Conservation (phyloP, 2,888 invertebrate genomes). For the Trissoscelio sp. region DNA sequence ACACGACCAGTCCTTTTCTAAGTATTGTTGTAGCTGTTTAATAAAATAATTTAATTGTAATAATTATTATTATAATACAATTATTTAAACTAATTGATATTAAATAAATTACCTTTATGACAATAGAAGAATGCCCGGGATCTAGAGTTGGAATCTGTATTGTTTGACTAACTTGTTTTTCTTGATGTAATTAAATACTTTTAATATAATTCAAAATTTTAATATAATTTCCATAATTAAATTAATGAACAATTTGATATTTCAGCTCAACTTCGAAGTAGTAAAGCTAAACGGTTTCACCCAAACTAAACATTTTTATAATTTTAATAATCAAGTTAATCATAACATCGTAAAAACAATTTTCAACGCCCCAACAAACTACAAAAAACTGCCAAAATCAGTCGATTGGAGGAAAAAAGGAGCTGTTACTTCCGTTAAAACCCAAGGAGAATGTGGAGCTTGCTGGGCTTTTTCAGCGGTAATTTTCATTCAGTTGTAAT, state of each 20-base stretch:
- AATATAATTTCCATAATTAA: too few species aligned
- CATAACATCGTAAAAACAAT: constrained; percentile 83
- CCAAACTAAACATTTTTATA: too few species aligned
- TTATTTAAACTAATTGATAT: background rate
- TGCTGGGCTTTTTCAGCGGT: constrained; percentile 87
- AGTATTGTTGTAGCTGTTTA: constrained; percentile 90
- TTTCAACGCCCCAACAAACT: constrained; percentile 88
- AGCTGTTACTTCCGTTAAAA: constrained; percentile 94
- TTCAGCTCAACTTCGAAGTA: too few species aligned
- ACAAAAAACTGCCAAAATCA: constrained; percentile 87
- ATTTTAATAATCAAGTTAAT: too few species aligned
- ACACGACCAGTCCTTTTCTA: constrained; percentile 95
- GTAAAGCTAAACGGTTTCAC: too few species aligned
- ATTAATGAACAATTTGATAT: too few species aligned
- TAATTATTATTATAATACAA: background rate
- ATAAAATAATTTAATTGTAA: constrained; percentile 17
- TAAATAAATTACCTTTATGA: constrained; percentile 87
- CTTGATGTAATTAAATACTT: too few species aligned
- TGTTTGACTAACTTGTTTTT: constrained; percentile 89
- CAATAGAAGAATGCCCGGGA: constrained; percentile 89
- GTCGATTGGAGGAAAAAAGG: constrained; percentile 95
- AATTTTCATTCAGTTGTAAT: constrained; percentile 18
- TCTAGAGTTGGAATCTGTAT: constrained; percentile 91
- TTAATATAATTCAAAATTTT: too few species aligned
- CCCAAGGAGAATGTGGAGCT: constrained; percentile 91